Base-by-base conservation (phyloP, 2,797 vertebrate genomes). In the Uromys caudimaculatus region DNA sequence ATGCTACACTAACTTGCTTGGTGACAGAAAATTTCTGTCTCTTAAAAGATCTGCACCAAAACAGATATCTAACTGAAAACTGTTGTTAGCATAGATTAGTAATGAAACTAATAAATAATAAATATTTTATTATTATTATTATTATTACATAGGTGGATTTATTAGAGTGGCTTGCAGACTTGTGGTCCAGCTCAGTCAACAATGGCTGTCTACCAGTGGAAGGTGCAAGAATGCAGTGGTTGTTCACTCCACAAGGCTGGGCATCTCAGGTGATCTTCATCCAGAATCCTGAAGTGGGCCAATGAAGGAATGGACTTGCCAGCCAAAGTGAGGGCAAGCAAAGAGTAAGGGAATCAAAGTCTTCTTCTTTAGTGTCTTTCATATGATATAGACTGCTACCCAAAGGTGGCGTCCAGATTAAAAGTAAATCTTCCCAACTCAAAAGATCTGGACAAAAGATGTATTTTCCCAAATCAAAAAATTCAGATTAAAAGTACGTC, bases 41-140 rank as follows among this genome's bases (percentile, higher is more conserved):
- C 19, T 93, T 32, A 50, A 60, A 54, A 94, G 62, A 86, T 76
- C 16, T 62, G 54, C 10, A 64, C 27, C 41, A 92, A 90, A 94
- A 71, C 23, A 81, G 32, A 75, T 71, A 9, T 91, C n/a, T 91
- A 38, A 78, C 3, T 71, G 32, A 91, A 94, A 97, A 47, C 10
- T 89, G 12, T 75, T 79, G 32, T 69, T n/a, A n/a, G 5, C 38
- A 56, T 56, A 23, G 17, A 14, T 44, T 62, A 83, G 81, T 44
- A 14, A 62, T 29, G 56, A 24, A 24, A 35, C 32, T 32, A 54
- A 58, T 14, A 56, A 56, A 38, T 54, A 12, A 52, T 2, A 21
- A 44, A 27, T 27, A 3, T 44, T 54, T 44, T 54, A 54, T 54
- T 54, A 54, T 17, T 17, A 17, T 54, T 54, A 54, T 54, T 32